These are phyloP conservation scores for Muricea muricata DNA, from an alignment of 92 coral and sea anemone species.

Conservation along the genomic window DNA sequence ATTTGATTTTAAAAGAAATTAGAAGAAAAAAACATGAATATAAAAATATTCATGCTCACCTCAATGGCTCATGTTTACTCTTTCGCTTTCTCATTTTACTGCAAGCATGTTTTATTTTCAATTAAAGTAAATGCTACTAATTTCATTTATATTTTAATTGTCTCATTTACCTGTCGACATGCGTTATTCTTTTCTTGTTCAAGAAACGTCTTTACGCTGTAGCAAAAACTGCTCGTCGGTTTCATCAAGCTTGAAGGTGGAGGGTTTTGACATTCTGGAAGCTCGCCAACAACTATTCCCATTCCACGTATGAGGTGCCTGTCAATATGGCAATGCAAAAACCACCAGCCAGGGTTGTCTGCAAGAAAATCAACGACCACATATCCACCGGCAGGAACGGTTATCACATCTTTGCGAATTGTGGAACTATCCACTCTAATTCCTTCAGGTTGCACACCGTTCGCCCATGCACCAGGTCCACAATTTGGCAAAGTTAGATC, in stretches of 20 bases:
- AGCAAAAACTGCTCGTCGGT: slow-evolving; percentile 1
- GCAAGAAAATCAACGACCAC: slow-evolving; percentile 69
- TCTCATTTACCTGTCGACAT: background rate
- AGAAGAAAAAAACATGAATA: no score
- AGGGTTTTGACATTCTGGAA: background rate
- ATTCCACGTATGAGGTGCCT: slow-evolving; percentile 67
- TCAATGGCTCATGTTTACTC: no score
- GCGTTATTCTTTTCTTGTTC: background rate
- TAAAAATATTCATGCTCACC: no score
- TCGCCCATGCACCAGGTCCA: slow-evolving; percentile 53
- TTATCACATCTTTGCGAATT: slow-evolving; percentile 72
- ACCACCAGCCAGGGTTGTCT: slow-evolving; percentile 82
- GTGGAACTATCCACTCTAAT: slow-evolving; percentile 57
- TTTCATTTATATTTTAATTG: no score
- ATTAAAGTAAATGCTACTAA: no score
- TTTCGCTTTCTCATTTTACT: no score
- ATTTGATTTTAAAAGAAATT: no score
- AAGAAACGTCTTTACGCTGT: background rate
- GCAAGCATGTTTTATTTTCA: no score
- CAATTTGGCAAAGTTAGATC: background rate
- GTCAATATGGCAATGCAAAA: slow-evolving; percentile 80
- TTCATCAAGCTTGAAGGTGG: background rate
- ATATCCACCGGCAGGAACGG: slow-evolving; percentile 75
- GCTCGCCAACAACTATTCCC: slow-evolving; percentile 59
- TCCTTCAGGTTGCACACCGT: slow-evolving; percentile 13